phyloP scores from a whole-genome alignment of 2,797 vertebrate genomes.

The Enteromius paludinosus region DNA sequence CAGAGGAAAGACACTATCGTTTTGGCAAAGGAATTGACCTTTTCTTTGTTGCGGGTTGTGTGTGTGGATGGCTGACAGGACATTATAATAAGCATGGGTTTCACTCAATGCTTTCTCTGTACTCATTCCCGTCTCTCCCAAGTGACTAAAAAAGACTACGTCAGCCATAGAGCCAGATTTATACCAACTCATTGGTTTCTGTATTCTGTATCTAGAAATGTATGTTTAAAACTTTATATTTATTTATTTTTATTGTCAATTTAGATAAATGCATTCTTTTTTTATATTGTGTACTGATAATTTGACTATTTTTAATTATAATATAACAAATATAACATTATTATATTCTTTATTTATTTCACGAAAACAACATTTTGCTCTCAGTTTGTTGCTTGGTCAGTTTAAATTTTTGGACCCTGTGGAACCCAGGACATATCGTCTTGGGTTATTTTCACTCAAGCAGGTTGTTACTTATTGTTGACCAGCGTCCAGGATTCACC shows the following conservation, averaged over 20 bases:
- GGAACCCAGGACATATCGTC: neutral
- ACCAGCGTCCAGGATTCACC: constrained; percentile 24
- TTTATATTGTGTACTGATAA: neutral
- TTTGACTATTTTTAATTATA: neutral
- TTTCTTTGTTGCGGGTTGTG: constrained; percentile 22
- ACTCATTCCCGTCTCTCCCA: neutral
- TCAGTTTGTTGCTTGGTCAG: neutral
- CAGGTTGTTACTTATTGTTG: constrained; percentile 25
- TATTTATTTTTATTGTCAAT: neutral
- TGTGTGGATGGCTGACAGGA: constrained; percentile 23
- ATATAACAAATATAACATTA: neutral
- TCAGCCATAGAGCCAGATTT: neutral
- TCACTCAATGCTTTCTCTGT: neutral
- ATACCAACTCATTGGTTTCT: neutral
- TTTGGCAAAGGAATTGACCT: constrained; percentile 39
- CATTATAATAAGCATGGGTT: constrained; percentile 11
- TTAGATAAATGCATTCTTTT: neutral
- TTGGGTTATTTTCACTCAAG: neutral
- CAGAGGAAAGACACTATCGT: constrained; percentile 11
- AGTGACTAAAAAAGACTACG: neutral
- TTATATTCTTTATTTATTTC: too few relatives aligned
- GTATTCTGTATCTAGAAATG: neutral
- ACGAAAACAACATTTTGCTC: neutral
- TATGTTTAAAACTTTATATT: too few relatives aligned
- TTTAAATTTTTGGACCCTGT: neutral